These are phyloP conservation scores for Plebejus melissa DNA, from an alignment of 2,888 invertebrate species.

Conservation along the genomic window DNA sequence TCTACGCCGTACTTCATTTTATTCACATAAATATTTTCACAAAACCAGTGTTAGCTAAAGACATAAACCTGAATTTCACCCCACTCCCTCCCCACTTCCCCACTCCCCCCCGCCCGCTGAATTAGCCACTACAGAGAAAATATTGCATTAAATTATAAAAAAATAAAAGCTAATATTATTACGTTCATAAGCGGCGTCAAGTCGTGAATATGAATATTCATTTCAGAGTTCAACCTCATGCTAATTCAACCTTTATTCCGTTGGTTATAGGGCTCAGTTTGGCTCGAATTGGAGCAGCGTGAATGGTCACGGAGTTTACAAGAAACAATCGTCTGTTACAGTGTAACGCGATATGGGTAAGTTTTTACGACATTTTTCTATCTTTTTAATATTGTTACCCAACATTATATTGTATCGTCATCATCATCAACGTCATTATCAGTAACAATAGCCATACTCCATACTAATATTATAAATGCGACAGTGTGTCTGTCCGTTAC, in stretches of 20 bases:
- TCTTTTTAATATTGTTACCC: not conserved
- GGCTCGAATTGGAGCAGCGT: not conserved
- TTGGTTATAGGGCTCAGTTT: not conserved
- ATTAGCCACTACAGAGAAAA: slow-evolving; percentile 18
- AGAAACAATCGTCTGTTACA: not conserved
- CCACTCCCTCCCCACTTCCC: not conserved
- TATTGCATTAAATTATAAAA: slow-evolving; percentile 22
- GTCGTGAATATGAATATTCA: slow-evolving; percentile 20
- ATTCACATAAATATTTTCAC: not conserved
- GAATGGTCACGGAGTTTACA: not conserved
- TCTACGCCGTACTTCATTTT: not conserved
- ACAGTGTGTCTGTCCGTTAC: too few species aligned
- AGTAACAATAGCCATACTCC: too few species aligned
- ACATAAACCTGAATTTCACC: not conserved
- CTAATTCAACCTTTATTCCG: not conserved
- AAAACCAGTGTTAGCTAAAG: slow-evolving; percentile 1
- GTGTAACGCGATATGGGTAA: not conserved
- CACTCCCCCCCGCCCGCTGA: not conserved
- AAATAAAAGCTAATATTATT: slow-evolving; percentile 21
- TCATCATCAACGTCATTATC: not conserved
- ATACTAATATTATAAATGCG: too few species aligned
- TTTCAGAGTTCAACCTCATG: not conserved
- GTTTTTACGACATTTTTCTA: not conserved
- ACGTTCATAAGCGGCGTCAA: slow-evolving; percentile 14
- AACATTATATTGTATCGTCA: not conserved